Base-by-base conservation (phyloP, 2,113 vertebrate genomes). In the Hymenochirus boettgeri region DNA sequence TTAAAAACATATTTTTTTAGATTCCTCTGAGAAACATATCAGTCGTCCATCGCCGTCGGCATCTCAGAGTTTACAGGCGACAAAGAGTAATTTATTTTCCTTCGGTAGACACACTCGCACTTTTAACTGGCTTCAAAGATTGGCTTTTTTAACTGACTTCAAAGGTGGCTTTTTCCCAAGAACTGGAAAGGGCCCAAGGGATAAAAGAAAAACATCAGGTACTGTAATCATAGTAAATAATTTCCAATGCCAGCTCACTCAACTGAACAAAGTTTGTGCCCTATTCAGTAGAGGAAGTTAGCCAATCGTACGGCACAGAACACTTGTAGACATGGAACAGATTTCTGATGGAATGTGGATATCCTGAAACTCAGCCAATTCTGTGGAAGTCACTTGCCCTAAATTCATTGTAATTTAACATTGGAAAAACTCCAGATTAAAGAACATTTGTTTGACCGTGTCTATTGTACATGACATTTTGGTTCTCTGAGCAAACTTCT, bases 141-240 rank as follows among this genome's bases (percentile, higher is more conserved):
- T 31, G 8, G 23, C 18, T 13, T 33, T 48, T 50, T 2, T 21
- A 42, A 23, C 27, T 48, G 33, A 25, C 37, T 25, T 15, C 50
- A 42, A 39, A 26, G 59, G 22, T 57, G 62, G 53, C 62, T 45
- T 23, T 47, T 65, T 39, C 29, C 39, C 62, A 57, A 53, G 6
- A 24, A 22, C 9, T 12, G 42, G 31, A 65, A 58, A 65, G 63
- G 42, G 54, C 54, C 57, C 29, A 27, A 10, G 21, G 18, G 29
- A 10, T 10, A 26, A 29, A 59, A 42, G 12, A 1, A 52, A 42
- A n/a, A 21, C 27, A 50, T 47, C 18, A 48, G 26, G 52, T 65
- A 29, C 27, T 5, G 42, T 29, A 33, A 4, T 7, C 33, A 39
- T 18, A 45, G 57, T 65, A 48, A 29, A 48, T 56, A 47, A 57